Base-by-base conservation (phyloP, 2,113 vertebrate species). In the Circaetus cinerascens region DNA sequence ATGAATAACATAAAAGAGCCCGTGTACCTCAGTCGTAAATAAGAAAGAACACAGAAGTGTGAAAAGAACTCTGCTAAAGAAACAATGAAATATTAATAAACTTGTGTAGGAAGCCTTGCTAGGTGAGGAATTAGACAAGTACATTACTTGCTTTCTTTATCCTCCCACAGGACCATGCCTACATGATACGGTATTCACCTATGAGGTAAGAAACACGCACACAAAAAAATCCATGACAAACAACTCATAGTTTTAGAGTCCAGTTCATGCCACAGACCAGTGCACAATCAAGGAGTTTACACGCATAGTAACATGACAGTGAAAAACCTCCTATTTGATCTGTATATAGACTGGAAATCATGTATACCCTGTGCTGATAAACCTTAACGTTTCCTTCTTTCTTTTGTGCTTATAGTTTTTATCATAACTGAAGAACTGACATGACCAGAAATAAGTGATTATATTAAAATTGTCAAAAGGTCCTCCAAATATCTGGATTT, bases 71-170 rank as follows among this genome's bases (percentile, higher is more conserved):
- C 55, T 62, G 81, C 71, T 77, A 86, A 80, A 90, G 88, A 94
- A 97, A 88, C 81, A 94, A 96, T 94, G n/a, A 94, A 95, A 96
- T 96, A 94, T 94, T 96, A 90, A 96, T 97, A 77, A 92, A 92
- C 56, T 67, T 94, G 69, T 80, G 83, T 86, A 86, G 88, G 53
- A 90, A 95, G 91, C 40, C 76, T 94, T 81, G 38, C 68, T 88
- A 90, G 79, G 69, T 90, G 64, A 88, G 48, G 73, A 93, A 95
- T 86, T 53, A 95, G 88, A 96, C 51, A 97, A 94, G 86, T 48
- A 45, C 10, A 67, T 74, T 36, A 30, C 25, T 94, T 81, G 43
- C 41, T 86, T 88, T 29, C 75, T 74, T 78, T 50, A 51, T 59
- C 41, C 23, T 88, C 85, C 86, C 53, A 45, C 46, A 84, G 74